Evolutionary conservation across 2,113 vertebrate species (phyloP).

Genomic region (Glaucidium brasilianum): DNA sequence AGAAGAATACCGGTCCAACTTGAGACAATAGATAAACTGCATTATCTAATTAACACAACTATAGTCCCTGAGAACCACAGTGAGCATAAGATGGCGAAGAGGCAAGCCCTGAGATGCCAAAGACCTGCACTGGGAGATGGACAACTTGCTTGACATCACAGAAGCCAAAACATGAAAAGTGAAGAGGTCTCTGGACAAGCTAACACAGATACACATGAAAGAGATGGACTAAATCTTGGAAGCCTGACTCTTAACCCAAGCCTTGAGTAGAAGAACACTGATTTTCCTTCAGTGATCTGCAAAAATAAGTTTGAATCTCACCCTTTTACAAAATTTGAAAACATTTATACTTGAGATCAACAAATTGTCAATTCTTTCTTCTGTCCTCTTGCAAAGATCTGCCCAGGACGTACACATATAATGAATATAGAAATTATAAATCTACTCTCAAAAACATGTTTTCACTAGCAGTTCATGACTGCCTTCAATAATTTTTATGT

Average conservation of each 20-base stretch:
- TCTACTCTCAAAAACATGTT: neutral
- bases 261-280: neutral
- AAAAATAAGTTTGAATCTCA: neutral
- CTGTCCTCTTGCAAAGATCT: neutral
- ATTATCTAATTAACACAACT: neutral
- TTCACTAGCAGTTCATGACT: neutral
- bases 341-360: neutral
- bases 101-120: neutral
- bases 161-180: neutral
- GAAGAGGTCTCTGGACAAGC: neutral
- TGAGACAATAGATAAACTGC: neutral
- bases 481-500: neutral
- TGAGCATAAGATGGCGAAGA: neutral
- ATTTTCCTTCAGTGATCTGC: neutral
- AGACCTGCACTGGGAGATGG: fast-evolving
- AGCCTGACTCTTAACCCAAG: neutral
- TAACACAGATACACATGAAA: neutral
- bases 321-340: neutral
- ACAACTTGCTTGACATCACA: neutral
- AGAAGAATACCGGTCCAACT: neutral
- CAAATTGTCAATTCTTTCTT: neutral
- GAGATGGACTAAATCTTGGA: neutral
- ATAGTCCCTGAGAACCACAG: neutral
- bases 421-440: neutral
- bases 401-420: neutral